Evolutionary conservation across 2,888 invertebrate species (phyloP).

Genomic region (Gonocerus acuteangulatus): DNA sequence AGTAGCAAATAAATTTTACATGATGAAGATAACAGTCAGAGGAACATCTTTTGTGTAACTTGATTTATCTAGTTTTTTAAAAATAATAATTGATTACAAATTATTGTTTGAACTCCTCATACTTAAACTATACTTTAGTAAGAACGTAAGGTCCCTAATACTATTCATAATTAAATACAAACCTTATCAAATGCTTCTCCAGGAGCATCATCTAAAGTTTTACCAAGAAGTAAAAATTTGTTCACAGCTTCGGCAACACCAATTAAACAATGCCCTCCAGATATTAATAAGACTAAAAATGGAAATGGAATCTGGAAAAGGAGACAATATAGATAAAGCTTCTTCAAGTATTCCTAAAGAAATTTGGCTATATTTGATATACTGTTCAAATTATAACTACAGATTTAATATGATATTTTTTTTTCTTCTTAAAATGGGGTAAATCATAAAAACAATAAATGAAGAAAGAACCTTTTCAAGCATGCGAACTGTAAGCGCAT

Average conservation of each 20-base stretch:
- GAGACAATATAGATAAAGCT: slow-evolving; percentile 29
- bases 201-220: slow-evolving; percentile 75
- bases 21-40: no score
- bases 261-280: slow-evolving; percentile 87
- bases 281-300: slow-evolving; percentile 78
- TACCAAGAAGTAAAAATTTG: slow-evolving; percentile 72
- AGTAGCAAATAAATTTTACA: no score
- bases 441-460: not conserved
- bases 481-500: slow-evolving; percentile 84
- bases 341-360: no score
- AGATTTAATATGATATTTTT: no score
- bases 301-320: slow-evolving; percentile 63
- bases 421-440: no score
- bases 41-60: no score
- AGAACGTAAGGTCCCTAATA: no score
- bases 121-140: no score
- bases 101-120: no score
- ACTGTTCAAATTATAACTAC: no score
- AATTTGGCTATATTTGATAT: not conserved
- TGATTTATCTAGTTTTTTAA: no score
- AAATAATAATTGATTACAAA: no score
- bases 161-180: slow-evolving; percentile 25
- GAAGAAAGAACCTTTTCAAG: slow-evolving; percentile 50
- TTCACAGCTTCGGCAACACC: slow-evolving; percentile 64
- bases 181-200: slow-evolving; percentile 93